phyloP scores from a whole-genome alignment of 2,113 vertebrate genomes.

The Amazona vittata region DNA sequence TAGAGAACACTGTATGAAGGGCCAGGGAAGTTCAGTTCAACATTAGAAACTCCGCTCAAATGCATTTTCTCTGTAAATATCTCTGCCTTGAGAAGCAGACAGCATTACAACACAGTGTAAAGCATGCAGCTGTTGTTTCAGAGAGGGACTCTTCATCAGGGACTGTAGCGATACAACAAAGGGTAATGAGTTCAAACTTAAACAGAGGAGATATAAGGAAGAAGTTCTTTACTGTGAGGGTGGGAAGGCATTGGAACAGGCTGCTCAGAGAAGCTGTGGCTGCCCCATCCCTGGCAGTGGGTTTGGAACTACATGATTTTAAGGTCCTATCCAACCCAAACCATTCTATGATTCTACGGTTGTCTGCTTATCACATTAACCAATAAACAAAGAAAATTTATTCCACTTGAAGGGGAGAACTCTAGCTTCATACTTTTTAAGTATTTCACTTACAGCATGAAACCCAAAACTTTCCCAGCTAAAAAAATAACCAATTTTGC shows the following conservation, averaged over 20 bases:
- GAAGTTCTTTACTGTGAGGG: background rate
- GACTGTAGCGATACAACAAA: background rate
- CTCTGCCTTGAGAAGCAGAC: background rate
- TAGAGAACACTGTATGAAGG: background rate
- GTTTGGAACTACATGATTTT: background rate
- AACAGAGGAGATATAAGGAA: background rate
- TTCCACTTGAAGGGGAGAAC: background rate
- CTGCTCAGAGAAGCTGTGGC: background rate
- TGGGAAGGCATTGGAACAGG: background rate
- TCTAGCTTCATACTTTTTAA: background rate
- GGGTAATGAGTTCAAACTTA: background rate
- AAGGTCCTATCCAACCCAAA: background rate
- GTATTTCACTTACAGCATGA: background rate
- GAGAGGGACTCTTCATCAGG: background rate
- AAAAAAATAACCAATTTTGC: background rate
- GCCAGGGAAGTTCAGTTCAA: background rate
- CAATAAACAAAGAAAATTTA: background rate
- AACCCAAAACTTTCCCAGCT: background rate
- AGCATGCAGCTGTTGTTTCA: rapidly evolving
- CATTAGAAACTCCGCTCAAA: background rate
- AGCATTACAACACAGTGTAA: background rate
- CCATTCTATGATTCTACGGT: background rate
- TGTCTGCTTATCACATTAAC: background rate
- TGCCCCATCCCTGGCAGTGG: background rate
- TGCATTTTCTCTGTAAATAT: background rate